Base-by-base conservation (phyloP, 2,888 invertebrate genomes). In the Altica lythri region DNA sequence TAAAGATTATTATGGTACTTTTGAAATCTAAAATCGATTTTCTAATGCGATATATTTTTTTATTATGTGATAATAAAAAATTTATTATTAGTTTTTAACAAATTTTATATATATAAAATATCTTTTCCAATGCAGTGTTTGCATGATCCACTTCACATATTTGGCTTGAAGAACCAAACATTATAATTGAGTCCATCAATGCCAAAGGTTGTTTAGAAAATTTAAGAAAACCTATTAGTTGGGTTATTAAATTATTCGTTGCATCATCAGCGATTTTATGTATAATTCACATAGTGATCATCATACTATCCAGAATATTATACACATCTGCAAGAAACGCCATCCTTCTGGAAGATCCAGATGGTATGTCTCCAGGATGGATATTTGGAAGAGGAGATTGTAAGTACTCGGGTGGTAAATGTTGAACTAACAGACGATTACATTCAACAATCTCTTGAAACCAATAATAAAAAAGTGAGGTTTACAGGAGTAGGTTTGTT, bases 41-140 rank as follows among this genome's bases (percentile, higher is more conserved):
- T n/a, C n/a, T n/a, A n/a, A n/a, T n/a, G n/a, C n/a, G n/a, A n/a
- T n/a, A n/a, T n/a, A n/a, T n/a, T n/a, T n/a, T n/a, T n/a, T n/a
- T n/a, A n/a, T n/a, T n/a, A n/a, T n/a, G n/a, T n/a, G n/a, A n/a
- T n/a, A n/a, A n/a, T n/a, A n/a, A n/a, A n/a, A n/a, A n/a, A n/a
- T n/a, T n/a, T n/a, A n/a, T n/a, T n/a, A n/a, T n/a, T n/a, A n/a
- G n/a, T n/a, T n/a, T n/a, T n/a, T n/a, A n/a, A n/a, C n/a, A n/a
- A n/a, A n/a, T n/a, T n/a, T n/a, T n/a, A n/a, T n/a, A n/a, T n/a
- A n/a, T n/a, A n/a, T n/a, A n/a, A n/a, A n/a, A n/a, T n/a, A n/a
- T n/a, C n/a, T 19, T 83, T 81, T 59, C 77, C 82, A 32, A 79
- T 81, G 42, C 81, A 84, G 3, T 84, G 84, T 74, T 80, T 83